Conservation (phyloP, 2,888 invertebrate genomes). For the Lacanobia oleracea region DNA sequence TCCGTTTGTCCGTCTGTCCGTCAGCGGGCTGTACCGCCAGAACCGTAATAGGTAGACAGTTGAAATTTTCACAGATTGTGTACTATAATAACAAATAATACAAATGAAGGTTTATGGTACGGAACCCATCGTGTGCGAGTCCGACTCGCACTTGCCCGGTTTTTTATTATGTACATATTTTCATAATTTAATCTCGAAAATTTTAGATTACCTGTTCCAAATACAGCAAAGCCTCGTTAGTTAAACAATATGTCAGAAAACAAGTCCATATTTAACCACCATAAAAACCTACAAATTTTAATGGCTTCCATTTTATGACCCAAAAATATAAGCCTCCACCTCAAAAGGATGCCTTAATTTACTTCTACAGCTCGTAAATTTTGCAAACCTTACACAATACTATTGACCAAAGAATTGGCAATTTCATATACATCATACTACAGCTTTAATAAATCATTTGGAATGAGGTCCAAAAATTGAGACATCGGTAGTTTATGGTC, state of each 20-base stretch:
- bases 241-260: not conserved
- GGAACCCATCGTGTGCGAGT: too few species aligned
- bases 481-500: conserved; percentile 62
- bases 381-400: conserved; percentile 50
- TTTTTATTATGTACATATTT: too few species aligned
- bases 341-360: conserved; percentile 50
- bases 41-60: too few species aligned
- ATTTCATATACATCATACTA: conserved; percentile 57
- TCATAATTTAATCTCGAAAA: not conserved
- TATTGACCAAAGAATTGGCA: conserved; percentile 56
- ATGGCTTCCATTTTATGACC: conserved; percentile 18
- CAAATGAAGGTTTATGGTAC: too few species aligned
- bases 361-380: conserved; percentile 45
- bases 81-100: too few species aligned
- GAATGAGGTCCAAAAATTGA: conserved; percentile 68
- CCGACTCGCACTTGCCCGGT: too few species aligned
- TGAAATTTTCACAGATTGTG: too few species aligned
- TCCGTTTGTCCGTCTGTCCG: too few species aligned
- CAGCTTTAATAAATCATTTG: conserved; percentile 69
- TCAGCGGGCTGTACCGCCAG: too few species aligned
- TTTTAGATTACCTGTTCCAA: not conserved
- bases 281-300: conserved; percentile 28
- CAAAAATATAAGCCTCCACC: conserved; percentile 26
- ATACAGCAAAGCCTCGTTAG: not conserved
- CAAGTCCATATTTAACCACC: conserved; percentile 33